These are phyloP conservation scores for Pangasius larnaudii DNA, from an alignment of 2,797 vertebrate genomes.

Conservation along the genomic window DNA sequence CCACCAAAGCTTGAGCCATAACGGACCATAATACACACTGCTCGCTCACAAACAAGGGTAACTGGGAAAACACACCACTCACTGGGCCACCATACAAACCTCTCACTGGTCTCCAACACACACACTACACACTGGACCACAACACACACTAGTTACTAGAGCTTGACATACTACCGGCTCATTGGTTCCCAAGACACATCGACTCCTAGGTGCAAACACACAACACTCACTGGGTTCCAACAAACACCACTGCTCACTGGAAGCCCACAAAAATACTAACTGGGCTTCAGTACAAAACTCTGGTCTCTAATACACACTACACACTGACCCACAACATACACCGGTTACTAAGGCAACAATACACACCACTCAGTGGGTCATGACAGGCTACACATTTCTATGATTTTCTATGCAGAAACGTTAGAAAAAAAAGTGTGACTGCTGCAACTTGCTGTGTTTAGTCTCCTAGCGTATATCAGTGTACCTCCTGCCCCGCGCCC, in stretches of 20 bases:
- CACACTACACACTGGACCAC: background rate
- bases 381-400: background rate
- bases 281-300: background rate
- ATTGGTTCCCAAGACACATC: background rate
- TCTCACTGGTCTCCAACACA: background rate
- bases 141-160: background rate
- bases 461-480: too few relatives aligned
- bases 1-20: background rate
- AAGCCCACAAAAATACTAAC: background rate
- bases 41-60: background rate
- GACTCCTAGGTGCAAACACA: background rate
- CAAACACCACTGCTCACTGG: background rate
- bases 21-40: background rate
- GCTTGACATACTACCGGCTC: background rate
- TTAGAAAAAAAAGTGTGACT: too few relatives aligned
- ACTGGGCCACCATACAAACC: background rate
- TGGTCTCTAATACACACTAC: background rate
- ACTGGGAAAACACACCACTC: background rate
- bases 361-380: background rate
- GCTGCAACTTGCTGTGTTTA: too few relatives aligned
- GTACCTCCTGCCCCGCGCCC: too few relatives aligned
- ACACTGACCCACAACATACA: background rate
- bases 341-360: slow-evolving; percentile 11
- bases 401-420: too few relatives aligned
- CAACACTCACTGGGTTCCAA: background rate